phyloP scores from a whole-genome alignment of 1,140 invertebrate species.

The Nasonia vitripennis region DNA sequence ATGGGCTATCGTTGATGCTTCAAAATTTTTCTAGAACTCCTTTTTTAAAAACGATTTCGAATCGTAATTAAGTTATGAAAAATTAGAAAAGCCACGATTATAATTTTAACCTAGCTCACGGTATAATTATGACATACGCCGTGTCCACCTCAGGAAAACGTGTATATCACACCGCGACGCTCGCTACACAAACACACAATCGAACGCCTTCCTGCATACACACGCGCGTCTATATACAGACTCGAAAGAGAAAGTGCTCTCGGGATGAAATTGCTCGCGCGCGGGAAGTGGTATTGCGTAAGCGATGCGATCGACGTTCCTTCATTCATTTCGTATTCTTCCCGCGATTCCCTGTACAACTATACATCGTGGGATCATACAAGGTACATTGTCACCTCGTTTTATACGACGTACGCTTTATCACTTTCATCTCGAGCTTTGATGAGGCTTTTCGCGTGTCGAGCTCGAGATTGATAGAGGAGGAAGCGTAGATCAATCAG shows the following conservation, averaged over 20 bases:
- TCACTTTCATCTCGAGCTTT: background rate
- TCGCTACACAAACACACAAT: background rate
- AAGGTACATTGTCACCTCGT: background rate
- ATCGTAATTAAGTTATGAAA: no score
- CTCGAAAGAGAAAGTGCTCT: constrained; percentile 49
- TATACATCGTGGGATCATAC: background rate
- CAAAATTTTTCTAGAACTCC: no score
- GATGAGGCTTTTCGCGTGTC: background rate
- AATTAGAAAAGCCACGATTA: no score
- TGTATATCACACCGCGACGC: no score
- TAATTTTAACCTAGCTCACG: background rate
- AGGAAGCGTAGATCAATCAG: background rate
- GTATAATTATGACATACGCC: background rate
- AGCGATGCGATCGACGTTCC: constrained; percentile 1
- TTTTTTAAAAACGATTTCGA: no score
- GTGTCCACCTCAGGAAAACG: no score
- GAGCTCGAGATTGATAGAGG: background rate
- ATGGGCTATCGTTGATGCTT: no score
- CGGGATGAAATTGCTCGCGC: constrained; percentile 29
- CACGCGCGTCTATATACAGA: background rate
- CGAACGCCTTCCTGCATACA: background rate
- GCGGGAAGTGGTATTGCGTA: constrained; percentile 2
- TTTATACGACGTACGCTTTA: background rate
- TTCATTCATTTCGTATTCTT: background rate
- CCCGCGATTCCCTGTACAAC: no score